phyloP scores from a whole-genome alignment of 2,113 vertebrate species.

The Baryphthengus martii region DNA sequence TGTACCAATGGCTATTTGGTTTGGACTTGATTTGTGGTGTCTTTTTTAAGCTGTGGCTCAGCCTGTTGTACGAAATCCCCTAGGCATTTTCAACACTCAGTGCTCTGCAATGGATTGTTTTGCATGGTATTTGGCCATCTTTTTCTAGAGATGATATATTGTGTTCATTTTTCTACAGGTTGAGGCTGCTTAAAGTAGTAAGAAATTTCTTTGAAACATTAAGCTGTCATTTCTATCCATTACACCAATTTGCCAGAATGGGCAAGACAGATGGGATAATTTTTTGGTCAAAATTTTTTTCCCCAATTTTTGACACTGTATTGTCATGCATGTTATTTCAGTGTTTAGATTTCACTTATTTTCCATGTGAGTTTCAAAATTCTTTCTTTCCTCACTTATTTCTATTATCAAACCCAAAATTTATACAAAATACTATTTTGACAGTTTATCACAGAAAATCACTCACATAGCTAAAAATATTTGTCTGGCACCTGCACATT shows the following conservation, averaged over 20 bases:
- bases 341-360: neutral
- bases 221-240: neutral
- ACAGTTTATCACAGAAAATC: neutral
- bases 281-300: neutral
- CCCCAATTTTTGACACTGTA: neutral
- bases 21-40: neutral
- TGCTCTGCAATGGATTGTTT: neutral
- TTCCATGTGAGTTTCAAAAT: neutral
- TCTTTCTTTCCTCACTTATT: neutral
- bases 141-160: neutral
- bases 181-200: too few species aligned
- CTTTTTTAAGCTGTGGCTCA: neutral
- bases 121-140: neutral
- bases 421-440: neutral
- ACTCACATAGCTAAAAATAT: neutral
- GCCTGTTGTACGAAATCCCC: neutral
- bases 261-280: fast-evolving
- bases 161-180: neutral
- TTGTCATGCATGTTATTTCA: neutral
- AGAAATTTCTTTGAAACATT: too few species aligned
- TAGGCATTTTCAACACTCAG: neutral
- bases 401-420: neutral
- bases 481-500: neutral
- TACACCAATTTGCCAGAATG: neutral
- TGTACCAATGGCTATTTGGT: neutral